These are phyloP conservation scores for Galaxias olidus DNA, from an alignment of 2,797 vertebrate species.

Conservation along the genomic window DNA sequence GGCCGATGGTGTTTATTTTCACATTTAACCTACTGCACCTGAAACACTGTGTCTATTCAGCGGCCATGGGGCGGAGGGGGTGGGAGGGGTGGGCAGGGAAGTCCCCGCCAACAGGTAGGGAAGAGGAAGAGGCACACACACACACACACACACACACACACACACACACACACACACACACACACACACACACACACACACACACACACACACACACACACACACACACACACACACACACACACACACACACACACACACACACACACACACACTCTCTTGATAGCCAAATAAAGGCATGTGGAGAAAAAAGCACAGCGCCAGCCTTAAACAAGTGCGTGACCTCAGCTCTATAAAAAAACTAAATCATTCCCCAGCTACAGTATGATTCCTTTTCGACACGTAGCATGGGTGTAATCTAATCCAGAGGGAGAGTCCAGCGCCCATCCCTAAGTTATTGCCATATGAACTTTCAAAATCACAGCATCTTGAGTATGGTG, in stretches of 20 bases:
- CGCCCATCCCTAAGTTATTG: slow-evolving; percentile 33
- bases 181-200: too few relatives aligned
- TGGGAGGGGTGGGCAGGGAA: slow-evolving; percentile 34
- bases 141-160: slow-evolving; percentile 22
- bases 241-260: too few relatives aligned
- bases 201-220: too few relatives aligned
- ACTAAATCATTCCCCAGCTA: slow-evolving; percentile 65
- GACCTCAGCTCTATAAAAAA: slow-evolving; percentile 71
- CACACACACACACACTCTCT: background rate
- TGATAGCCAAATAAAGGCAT: slow-evolving; percentile 66
- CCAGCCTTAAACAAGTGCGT: slow-evolving; percentile 56
- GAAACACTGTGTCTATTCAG: slow-evolving; percentile 27
- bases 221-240: too few relatives aligned
- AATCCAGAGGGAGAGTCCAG: slow-evolving; percentile 65
- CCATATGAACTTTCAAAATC: slow-evolving; percentile 42
- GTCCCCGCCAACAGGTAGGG: slow-evolving; percentile 12
- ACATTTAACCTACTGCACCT: slow-evolving; percentile 28
- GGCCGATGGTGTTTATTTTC: slow-evolving; percentile 1
- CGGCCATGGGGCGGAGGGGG: background rate
- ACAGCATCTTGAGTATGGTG: slow-evolving; percentile 7
- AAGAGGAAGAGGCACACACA: slow-evolving; percentile 14
- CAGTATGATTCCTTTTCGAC: slow-evolving; percentile 58
- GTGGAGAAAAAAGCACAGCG: slow-evolving; percentile 41
- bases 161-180: too few relatives aligned
- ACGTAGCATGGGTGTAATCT: slow-evolving; percentile 66